Evolutionary conservation across 2,113 vertebrate species (phyloP), one percentile per base, ranked within the genome.

Genomic region (pig (Sus scrofa)): DNA sequence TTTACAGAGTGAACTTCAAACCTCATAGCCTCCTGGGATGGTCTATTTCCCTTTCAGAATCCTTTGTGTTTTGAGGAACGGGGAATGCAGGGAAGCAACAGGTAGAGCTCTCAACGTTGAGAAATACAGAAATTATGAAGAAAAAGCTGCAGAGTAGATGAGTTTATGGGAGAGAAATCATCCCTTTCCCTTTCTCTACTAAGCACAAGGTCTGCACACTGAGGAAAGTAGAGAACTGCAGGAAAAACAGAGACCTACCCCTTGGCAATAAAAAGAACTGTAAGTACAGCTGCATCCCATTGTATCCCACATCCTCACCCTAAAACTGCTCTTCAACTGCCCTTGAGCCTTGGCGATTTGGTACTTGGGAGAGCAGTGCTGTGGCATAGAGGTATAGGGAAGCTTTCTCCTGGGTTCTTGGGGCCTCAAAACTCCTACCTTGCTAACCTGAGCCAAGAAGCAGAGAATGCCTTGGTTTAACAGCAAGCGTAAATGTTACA

Each of bases 371-470:
- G 39, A 75, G 20, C 37, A 0, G 0, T 8, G 30, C 22, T 50
- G 24, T 71, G 62, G 32, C 19, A 12, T 30, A 22, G 32, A 65
- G 44, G 14, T 60, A 1, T 20, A 30, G 19, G 32, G 67, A 89
- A 70, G 54, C 11, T 20, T 50, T 34, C 12, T 1, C 50, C 7
- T 50, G n/a, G 39, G 4, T 71, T 79, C 68, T 37, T 4, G 2
- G 22, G 26, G 2, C 71, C 73, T 86, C 30, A 37, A 62, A 84
- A 85, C 39, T 73, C 24, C 52, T 50, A 26, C 27, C 32, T 89
- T 90, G 9, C 54, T 82, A 65, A 39, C 34, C 56, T 78, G 56
- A 94, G 73, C 86, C 86, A n/a, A 86, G 70, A 81, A 67, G 62
- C 91, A 71, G 44, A 77, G 68, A 86, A 81, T 15, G 56, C 54